Percentiles rank a stretch among this genome's conserved stretches.
Evolutionary conservation across 2,888 invertebrate genomes (phyloP).

Genomic region (Aphidoletes aphidimyza): DNA sequence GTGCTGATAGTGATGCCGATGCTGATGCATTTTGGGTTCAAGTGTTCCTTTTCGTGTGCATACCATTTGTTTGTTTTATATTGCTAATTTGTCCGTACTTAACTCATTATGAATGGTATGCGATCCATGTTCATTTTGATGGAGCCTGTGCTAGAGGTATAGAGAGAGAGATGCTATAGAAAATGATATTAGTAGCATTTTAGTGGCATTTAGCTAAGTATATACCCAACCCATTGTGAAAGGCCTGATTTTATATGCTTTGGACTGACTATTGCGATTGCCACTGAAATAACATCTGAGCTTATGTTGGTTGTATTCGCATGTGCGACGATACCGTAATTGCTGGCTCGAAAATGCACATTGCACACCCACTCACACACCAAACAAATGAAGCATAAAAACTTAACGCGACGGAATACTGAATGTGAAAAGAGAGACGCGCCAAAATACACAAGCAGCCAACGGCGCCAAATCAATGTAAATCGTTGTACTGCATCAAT

Average conservation of each 20-base stretch:
- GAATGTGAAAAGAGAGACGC: neutral
- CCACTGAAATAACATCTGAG: neutral
- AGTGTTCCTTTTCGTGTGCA: slow-evolving; percentile 33
- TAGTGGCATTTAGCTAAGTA: slow-evolving; percentile 4
- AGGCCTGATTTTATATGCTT: neutral
- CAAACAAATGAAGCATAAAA: neutral
- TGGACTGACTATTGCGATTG: neutral
- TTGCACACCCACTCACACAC: slow-evolving; percentile 8
- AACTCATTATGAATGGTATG: slow-evolving; percentile 44
- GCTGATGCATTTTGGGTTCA: slow-evolving; percentile 39
- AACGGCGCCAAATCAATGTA: slow-evolving; percentile 28
- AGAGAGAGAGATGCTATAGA: neutral
- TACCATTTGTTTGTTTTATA: slow-evolving; percentile 14
- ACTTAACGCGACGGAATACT: neutral
- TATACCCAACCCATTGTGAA: slow-evolving; percentile 43
- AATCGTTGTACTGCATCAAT: neutral
- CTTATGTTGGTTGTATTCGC: neutral
- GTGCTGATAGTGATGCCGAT: too few species aligned
- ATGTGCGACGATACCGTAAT: slow-evolving; percentile 28
- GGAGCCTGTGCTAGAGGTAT: neutral
- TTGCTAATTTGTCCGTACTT: slow-evolving; percentile 45
- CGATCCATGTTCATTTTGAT: neutral
- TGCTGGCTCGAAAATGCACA: neutral
- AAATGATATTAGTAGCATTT: slow-evolving; percentile 35
- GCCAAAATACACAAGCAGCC: neutral